Conservation (phyloP, 2,888 invertebrate species). For the Apotomis betuletana region DNA sequence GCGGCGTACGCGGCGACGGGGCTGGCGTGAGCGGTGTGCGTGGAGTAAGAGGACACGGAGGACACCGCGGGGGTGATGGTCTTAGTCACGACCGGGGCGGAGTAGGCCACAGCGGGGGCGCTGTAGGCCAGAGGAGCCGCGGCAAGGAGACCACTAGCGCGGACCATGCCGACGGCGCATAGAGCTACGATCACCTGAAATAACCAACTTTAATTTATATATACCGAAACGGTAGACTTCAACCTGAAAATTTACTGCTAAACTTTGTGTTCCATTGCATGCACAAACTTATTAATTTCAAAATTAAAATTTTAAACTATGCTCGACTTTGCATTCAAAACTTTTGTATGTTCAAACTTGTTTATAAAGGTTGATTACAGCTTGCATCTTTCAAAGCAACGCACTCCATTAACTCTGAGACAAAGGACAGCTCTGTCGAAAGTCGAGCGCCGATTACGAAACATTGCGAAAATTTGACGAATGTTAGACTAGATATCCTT, state of each 20-base stretch:
- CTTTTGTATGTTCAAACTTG: conserved; percentile 31
- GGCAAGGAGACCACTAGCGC: conserved; percentile 80
- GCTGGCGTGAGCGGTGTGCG: conserved; percentile 44
- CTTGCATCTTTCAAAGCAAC: conserved; percentile 32
- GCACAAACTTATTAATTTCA: neutral
- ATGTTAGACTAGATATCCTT: conserved; percentile 28
- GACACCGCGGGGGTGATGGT: conserved; percentile 47
- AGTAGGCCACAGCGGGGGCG: conserved; percentile 50
- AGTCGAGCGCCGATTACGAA: conserved; percentile 31
- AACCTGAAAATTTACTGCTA: neutral
- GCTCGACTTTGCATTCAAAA: conserved; percentile 26
- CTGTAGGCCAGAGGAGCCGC: conserved; percentile 70
- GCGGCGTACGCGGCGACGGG: conserved; percentile 52
- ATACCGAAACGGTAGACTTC: neutral
- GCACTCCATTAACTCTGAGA: conserved; percentile 36
- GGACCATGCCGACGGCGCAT: conserved; percentile 84
- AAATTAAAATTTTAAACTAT: neutral
- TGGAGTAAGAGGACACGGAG: conserved; percentile 45
- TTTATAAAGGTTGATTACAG: conserved; percentile 31
- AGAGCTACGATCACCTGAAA: conserved; percentile 83
- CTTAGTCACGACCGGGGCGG: conserved; percentile 43
- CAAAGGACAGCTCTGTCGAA: conserved; percentile 39
- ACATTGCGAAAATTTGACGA: conserved; percentile 33
- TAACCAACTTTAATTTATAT: conserved; percentile 8
- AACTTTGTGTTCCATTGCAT: conserved; percentile 12